These are phyloP conservation scores for Leptodirus hochenwartii DNA, from an alignment of 2,888 invertebrate species.

Conservation along the genomic window DNA sequence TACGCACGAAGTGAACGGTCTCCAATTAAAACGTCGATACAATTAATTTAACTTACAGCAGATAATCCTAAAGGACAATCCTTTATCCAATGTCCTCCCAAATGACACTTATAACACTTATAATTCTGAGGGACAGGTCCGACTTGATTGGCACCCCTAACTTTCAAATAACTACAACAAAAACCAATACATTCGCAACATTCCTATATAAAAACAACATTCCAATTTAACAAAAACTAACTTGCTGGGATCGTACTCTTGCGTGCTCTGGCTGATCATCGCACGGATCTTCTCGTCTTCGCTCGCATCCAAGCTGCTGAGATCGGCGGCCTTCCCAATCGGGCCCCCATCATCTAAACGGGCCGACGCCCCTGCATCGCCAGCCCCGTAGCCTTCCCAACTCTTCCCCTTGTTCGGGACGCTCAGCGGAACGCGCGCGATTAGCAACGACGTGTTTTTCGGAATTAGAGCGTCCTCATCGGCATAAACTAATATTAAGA, in stretches of 20 bases:
- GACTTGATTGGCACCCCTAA: constrained; percentile 72
- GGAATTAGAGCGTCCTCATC: constrained; percentile 85
- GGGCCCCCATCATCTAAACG: constrained; percentile 25
- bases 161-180: constrained; percentile 65
- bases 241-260: constrained; percentile 95
- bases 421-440: constrained; percentile 78
- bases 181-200: constrained; percentile 10
- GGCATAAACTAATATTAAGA: constrained; percentile 84
- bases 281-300: constrained; percentile 97
- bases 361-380: constrained; percentile 24
- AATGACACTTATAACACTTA: constrained; percentile 85
- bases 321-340: constrained; percentile 56
- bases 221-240: constrained; percentile 31
- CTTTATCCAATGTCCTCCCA: constrained; percentile 94
- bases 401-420: constrained; percentile 48
- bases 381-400: constrained; percentile 43
- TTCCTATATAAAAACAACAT: background rate
- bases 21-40: constrained; percentile 4
- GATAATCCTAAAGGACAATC: constrained; percentile 67
- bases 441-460: constrained; percentile 91
- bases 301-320: constrained; percentile 76
- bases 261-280: constrained; percentile 94
- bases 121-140: constrained; percentile 86
- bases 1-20: background rate
- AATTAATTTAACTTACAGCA: constrained; percentile 24